phyloP scores from a whole-genome alignment of 2,113 vertebrate genomes.

The Petaurus breviceps region DNA sequence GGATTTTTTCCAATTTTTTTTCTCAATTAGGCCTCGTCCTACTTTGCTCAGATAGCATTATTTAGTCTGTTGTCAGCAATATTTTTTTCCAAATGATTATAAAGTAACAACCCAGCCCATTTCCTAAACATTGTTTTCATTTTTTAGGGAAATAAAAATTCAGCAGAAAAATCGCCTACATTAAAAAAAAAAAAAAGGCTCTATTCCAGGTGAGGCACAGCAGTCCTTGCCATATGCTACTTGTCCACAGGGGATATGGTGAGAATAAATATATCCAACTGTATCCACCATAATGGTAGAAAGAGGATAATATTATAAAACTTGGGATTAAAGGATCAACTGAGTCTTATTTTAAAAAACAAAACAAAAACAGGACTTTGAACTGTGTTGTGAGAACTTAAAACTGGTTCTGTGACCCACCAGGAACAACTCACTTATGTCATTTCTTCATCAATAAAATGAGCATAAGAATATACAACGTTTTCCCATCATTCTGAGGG shows the following conservation, averaged over 20 bases:
- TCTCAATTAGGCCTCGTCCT: neutral
- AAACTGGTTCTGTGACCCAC: neutral
- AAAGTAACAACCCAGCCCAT: no score
- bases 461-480: neutral
- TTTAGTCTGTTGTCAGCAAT: neutral
- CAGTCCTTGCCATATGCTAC: neutral
- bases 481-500: neutral
- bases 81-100: neutral
- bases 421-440: neutral
- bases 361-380: neutral
- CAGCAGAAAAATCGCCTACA: neutral
- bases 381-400: neutral
- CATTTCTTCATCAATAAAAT: neutral
- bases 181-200: neutral
- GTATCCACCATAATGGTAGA: neutral
- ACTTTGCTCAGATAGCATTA: neutral
- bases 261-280: neutral
- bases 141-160: neutral
- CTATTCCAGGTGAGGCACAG: neutral
- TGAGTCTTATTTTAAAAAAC: neutral
- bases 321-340: neutral
- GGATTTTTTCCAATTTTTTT: neutral
- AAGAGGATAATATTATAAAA: neutral
- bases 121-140: neutral
- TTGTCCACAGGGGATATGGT: neutral